A percentile compares a stretch with the other conserved stretches of the same genome.
Conservation (phyloP, 2,113 vertebrate species). For the Toxostoma redivivum region DNA sequence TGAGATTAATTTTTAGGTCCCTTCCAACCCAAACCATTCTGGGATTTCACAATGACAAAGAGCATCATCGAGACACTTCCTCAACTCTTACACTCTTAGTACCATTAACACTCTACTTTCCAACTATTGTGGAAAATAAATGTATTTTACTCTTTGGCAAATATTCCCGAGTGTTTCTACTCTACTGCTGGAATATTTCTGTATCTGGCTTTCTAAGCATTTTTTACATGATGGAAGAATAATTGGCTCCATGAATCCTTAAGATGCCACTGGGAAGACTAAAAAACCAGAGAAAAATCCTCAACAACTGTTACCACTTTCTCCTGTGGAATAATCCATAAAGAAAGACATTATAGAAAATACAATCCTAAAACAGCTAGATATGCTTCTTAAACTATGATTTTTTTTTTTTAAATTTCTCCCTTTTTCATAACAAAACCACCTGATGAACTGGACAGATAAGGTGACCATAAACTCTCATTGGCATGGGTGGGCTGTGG, state of each 20-base stretch:
- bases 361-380: background rate
- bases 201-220: background rate
- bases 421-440: background rate
- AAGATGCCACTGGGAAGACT: background rate
- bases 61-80: background rate
- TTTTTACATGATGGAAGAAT: background rate
- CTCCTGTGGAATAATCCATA: background rate
- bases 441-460: background rate
- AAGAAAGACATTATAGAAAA: background rate
- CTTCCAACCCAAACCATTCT: background rate
- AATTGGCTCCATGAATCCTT: background rate
- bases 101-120: background rate
- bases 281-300: background rate
- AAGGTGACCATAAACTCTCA: background rate
- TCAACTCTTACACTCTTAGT: background rate
- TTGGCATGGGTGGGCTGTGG: background rate
- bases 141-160: background rate
- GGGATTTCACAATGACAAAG: background rate
- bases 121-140: background rate
- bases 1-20: background rate
- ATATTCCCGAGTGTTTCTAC: background rate
- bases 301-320: background rate
- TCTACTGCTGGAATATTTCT: background rate
- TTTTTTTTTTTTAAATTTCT: background rate
- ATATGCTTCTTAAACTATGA: background rate